phyloP scores from a whole-genome alignment of 2,113 vertebrate species.

The Indri indri region DNA sequence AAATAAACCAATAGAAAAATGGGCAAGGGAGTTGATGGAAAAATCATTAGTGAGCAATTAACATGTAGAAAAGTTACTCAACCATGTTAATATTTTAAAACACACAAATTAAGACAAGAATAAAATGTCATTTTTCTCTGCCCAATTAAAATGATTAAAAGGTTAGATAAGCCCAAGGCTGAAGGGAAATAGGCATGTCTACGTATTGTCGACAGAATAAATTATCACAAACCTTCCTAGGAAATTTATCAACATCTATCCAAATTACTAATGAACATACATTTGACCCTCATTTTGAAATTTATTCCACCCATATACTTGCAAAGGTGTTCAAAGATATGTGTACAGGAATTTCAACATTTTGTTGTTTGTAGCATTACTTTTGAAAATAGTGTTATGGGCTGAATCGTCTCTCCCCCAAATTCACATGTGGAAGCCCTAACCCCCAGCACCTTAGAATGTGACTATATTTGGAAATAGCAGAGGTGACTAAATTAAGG shows the following conservation, averaged over 20 bases:
- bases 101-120: background rate
- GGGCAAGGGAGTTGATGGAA: background rate
- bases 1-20: background rate
- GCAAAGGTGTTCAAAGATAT: background rate
- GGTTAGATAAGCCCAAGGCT: background rate
- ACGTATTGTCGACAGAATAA: background rate
- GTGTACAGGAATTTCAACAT: background rate
- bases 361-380: background rate
- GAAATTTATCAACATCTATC: background rate
- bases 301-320: background rate
- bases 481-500: background rate
- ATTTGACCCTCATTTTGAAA: background rate
- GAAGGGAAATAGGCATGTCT: background rate
- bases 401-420: background rate
- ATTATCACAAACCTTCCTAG: background rate
- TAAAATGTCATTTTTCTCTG: background rate
- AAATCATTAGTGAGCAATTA: background rate
- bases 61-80: background rate
- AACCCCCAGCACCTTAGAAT: background rate
- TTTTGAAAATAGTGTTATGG: background rate
- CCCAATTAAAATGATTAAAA: background rate
- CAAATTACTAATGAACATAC: background rate
- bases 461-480: background rate
- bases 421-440: background rate
- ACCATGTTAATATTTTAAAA: background rate